Conservation (phyloP, 1,140 invertebrate species). For the Acromyrmex echinatior region DNA sequence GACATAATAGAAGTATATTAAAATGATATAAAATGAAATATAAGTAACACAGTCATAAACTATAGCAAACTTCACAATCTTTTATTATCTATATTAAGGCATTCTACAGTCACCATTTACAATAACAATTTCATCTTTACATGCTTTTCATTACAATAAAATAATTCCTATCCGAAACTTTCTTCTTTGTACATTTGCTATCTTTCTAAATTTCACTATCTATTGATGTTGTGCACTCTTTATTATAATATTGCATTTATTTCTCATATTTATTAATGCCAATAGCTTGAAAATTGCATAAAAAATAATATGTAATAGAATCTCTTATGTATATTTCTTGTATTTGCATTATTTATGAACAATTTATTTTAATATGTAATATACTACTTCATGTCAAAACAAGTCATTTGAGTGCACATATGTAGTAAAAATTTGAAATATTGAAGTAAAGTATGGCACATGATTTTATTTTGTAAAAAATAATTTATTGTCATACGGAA, state of each 20-base stretch:
- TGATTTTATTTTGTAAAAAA: constrained; percentile 38
- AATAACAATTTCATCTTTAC: constrained; percentile 10
- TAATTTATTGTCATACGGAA: constrained; percentile 71
- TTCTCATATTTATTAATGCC: constrained; percentile 18
- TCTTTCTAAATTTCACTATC: constrained; percentile 29
- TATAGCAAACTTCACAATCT: constrained; percentile 54
- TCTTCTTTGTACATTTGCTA: constrained; percentile 49
- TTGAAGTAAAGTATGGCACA: background rate
- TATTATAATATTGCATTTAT: constrained; percentile 4
- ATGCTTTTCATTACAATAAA: constrained; percentile 38
- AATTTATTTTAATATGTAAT: constrained; percentile 24
- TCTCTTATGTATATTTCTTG: background rate
- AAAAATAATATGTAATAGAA: constrained; percentile 42
- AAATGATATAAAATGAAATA: constrained; percentile 23
- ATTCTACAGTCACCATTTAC: constrained; percentile 61
- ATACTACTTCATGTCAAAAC: constrained; percentile 9
- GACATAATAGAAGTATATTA: constrained; percentile 23
- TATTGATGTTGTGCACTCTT: background rate
- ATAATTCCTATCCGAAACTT: constrained; percentile 26
- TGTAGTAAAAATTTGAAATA: background rate
- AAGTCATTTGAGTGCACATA: background rate
- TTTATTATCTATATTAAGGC: constrained; percentile 72
- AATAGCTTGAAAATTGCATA: constrained; percentile 24
- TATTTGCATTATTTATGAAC: constrained; percentile 16
- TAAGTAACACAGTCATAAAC: constrained; percentile 18